Conservation (phyloP, 2,888 invertebrate species). For the Microchrysa polita region DNA sequence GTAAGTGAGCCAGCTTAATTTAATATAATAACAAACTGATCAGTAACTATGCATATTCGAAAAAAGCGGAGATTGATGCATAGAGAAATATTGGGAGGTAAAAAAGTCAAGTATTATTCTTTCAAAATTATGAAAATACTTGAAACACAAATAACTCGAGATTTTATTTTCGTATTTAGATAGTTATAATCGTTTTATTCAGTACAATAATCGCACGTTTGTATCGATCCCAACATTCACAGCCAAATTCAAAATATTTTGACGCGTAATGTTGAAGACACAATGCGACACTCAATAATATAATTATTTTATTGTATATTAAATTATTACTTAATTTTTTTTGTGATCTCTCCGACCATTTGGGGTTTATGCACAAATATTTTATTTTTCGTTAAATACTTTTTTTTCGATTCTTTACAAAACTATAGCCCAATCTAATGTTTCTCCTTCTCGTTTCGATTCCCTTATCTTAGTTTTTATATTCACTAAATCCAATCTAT, state of each 20-base stretch:
- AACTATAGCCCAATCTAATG: conserved; percentile 38
- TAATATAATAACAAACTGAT: conserved; percentile 14
- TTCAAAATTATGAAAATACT: neutral
- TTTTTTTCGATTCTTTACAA: conserved; percentile 32
- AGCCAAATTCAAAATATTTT: conserved; percentile 4
- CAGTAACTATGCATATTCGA: neutral
- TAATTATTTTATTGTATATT: neutral
- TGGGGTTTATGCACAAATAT: conserved; percentile 23
- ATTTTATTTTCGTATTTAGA: neutral
- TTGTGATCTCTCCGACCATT: neutral
- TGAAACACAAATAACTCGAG: neutral
- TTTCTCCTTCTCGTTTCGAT: neutral
- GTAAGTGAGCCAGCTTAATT: conserved; percentile 19
- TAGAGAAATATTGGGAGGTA: neutral
- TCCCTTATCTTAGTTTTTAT: no score
- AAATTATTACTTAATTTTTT: conserved; percentile 15
- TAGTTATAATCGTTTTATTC: conserved; percentile 1
- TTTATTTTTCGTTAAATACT: neutral
- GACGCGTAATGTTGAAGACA: conserved; percentile 1
- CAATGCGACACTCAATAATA: conserved; percentile 17
- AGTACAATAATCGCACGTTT: conserved; percentile 13
- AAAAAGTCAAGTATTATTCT: conserved; percentile 3
- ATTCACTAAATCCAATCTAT: neutral
- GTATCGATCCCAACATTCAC: conserved; percentile 7
- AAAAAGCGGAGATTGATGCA: neutral